Base-by-base conservation (phyloP, 2,888 invertebrate genomes). In the Steinernema hermaphroditum region DNA sequence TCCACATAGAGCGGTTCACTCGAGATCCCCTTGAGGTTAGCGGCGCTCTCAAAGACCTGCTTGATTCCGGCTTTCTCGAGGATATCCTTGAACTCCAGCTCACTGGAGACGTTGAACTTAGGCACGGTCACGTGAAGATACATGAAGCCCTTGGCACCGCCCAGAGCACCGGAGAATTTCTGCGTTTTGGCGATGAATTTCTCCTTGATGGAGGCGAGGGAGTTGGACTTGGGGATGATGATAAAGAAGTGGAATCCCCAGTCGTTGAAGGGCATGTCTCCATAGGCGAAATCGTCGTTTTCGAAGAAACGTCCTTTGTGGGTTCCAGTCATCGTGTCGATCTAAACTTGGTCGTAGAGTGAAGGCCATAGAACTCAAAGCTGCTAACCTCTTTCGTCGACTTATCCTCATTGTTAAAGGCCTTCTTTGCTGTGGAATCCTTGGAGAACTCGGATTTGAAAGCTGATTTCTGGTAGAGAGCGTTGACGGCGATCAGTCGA, bases 1-100 rank as follows among this genome's bases (percentile, higher is more conserved):
- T 54, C 54, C 2, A 27, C 54, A 16, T 27, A 54, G 27, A 54
- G 54, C 22, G 2, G 54, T 22, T 27, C 54, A 54, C 4, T 27
- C 6, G 54, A 54, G 54, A 54, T 54, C 8, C 54, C 54, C 27
- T 54, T 9, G 6, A 54, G 54, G 22, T 54, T 54, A 8, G 54
- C 54, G 46, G n/a, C 46, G 4, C n/a, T 16, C 46, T 54, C 24
- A 16, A 54, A 54, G 6, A 54, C 27, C 12, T 22, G 6, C 54
- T 27, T 27, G 16, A 54, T 27, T 2, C 54, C 54, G 12, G 22
- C 12, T 8, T 12, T 14, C 6, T 16, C 12, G 8, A 54, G 54
- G 27, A 54, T 54, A 8, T 16, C 27, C 27, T 27, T 54, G 54
- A 54, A 22, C 12, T 54, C 54, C 2, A 54, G 27, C 24, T 54